These are phyloP conservation scores for Heliconius erato DNA, from an alignment of 2,888 invertebrate genomes.

Conservation along the genomic window DNA sequence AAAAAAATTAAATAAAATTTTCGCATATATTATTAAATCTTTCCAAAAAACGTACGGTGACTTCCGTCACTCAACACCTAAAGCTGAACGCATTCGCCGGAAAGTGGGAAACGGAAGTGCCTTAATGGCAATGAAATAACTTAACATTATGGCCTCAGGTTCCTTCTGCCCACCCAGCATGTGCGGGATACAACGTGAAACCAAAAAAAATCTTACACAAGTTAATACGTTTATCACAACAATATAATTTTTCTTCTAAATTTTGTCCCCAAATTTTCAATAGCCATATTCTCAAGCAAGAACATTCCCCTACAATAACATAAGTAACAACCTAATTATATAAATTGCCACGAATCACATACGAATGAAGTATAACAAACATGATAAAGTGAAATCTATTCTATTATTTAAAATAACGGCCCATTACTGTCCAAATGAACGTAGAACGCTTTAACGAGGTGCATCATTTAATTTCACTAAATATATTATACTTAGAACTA, in stretches of 20 bases:
- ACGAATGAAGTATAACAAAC: slow-evolving; percentile 43
- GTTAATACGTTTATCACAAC: too few relatives aligned
- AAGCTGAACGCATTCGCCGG: too few relatives aligned
- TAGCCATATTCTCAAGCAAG: neutral
- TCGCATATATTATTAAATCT: too few relatives aligned
- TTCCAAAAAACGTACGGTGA: too few relatives aligned
- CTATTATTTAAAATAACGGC: slow-evolving; percentile 50
- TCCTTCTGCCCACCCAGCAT: too few relatives aligned
- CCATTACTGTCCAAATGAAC: slow-evolving; percentile 44
- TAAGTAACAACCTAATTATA: slow-evolving; percentile 28
- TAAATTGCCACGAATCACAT: slow-evolving; percentile 39
- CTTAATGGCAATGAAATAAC: too few relatives aligned
- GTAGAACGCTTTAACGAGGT: slow-evolving; percentile 44
- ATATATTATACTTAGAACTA: slow-evolving; percentile 36
- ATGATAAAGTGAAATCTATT: slow-evolving; percentile 48
- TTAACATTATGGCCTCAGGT: too few relatives aligned
- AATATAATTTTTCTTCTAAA: neutral
- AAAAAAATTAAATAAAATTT: too few relatives aligned
- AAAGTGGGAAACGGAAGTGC: too few relatives aligned
- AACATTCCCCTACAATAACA: neutral
- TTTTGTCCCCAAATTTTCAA: neutral
- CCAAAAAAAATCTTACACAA: too few relatives aligned
- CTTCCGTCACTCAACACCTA: too few relatives aligned
- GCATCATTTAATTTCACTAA: slow-evolving; percentile 43
- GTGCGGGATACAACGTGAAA: too few relatives aligned